phyloP scores from a whole-genome alignment of 2,113 vertebrate species.

The Calyptomena viridis region DNA sequence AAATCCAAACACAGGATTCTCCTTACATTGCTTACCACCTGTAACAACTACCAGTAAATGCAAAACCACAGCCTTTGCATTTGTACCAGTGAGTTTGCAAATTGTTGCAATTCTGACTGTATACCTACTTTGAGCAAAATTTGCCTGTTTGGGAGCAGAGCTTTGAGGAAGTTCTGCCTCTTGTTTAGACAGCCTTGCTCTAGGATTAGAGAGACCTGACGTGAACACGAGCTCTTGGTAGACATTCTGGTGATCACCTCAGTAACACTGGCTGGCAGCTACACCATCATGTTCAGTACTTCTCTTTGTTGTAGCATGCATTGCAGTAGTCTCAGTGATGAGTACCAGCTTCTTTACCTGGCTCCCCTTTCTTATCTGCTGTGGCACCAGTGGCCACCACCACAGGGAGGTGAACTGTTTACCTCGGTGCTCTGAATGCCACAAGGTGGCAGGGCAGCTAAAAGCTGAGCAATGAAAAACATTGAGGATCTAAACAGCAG shows the following conservation, averaged over 20 bases:
- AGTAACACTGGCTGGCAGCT: background rate
- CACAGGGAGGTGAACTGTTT: background rate
- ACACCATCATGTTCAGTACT: background rate
- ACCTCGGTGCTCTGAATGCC: background rate
- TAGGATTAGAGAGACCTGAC: background rate
- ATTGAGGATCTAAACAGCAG: background rate
- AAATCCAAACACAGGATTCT: background rate
- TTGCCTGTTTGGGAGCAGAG: background rate
- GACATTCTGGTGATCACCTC: background rate
- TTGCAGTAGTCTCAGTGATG: background rate
- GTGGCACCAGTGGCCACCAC: background rate
- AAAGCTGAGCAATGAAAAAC: background rate
- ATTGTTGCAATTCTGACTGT: background rate
- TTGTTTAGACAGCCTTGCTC: background rate
- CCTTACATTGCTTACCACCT: background rate
- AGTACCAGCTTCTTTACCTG: background rate
- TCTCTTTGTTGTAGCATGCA: rapidly evolving
- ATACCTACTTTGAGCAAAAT: background rate
- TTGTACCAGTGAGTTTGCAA: background rate
- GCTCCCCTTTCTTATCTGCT: background rate
- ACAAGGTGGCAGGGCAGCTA: background rate
- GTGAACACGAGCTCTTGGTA: background rate
- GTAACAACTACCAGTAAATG: background rate
- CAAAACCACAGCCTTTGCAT: background rate
- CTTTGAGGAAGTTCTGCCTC: background rate